These are phyloP conservation scores for Drosophila lowei DNA, from an alignment of 1,140 invertebrate genomes.

Conservation along the genomic window DNA sequence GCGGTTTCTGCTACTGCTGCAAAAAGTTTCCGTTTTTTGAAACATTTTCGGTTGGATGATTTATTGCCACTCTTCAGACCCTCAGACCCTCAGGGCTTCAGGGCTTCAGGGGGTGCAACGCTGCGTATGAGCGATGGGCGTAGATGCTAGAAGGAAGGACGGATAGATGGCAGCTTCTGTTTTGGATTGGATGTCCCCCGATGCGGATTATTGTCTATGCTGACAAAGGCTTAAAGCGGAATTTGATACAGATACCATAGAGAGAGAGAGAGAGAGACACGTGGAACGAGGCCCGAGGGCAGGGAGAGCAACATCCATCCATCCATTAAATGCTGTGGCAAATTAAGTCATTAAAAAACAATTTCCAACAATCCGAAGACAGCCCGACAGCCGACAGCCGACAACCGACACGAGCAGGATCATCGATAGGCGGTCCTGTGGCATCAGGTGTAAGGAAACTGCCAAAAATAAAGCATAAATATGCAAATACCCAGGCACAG, in stretches of 20 bases:
- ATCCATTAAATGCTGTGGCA: conserved; percentile 63
- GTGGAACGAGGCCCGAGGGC: too few relatives aligned
- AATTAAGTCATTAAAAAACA: conserved; percentile 78
- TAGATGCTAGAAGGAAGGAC: background rate
- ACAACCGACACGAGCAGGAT: conserved; percentile 1
- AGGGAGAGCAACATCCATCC: too few relatives aligned
- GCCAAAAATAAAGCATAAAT: conserved; percentile 41
- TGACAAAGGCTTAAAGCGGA: conserved; percentile 66
- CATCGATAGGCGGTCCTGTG: background rate
- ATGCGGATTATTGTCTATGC: conserved; percentile 42
- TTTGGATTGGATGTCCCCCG: background rate
- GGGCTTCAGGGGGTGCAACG: conserved; percentile 17
- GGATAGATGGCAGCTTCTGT: background rate
- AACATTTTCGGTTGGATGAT: conserved; percentile 63
- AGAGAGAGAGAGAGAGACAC: too few relatives aligned
- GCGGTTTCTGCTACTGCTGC: conserved; percentile 14
- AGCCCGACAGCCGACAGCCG: background rate
- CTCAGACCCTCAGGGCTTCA: conserved; percentile 1
- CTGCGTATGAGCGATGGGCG: conserved; percentile 70
- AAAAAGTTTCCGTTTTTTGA: conserved; percentile 56
- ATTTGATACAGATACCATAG: conserved; percentile 53
- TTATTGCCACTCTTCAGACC: conserved; percentile 59
- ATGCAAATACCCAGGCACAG: conserved; percentile 51
- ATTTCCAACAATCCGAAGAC: conserved; percentile 47
- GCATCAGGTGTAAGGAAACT: conserved; percentile 32